Percentiles rank a stretch among this genome's conserved stretches.
Evolutionary conservation across 1,140 invertebrate genomes (phyloP).

Genomic region (Orchestia grillus): DNA sequence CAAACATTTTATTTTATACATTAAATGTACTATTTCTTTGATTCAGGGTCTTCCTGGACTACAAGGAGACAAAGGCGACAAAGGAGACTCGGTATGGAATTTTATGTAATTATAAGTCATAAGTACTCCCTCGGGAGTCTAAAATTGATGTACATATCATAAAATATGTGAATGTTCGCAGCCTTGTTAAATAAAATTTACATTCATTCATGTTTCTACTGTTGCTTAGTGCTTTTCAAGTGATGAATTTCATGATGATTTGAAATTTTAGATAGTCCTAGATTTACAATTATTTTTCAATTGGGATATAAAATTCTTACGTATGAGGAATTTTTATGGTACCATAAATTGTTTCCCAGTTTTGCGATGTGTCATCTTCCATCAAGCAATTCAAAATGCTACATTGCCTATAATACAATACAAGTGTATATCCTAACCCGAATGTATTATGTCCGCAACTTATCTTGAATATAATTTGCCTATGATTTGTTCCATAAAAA

Average conservation of each 20-base stretch:
- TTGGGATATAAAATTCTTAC: not conserved
- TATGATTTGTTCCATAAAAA: too few species aligned
- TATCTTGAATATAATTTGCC: too few species aligned
- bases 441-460: too few species aligned
- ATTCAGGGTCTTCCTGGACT: slow-evolving; percentile 86
- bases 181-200: not conserved
- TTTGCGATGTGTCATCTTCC: not conserved
- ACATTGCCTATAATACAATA: not conserved
- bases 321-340: not conserved
- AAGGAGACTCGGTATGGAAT: slow-evolving; percentile 88
- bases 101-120: not conserved
- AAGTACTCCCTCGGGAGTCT: not conserved
- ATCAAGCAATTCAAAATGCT: not conserved
- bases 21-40: not conserved
- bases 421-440: too few species aligned
- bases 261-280: not conserved
- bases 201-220: not conserved
- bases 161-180: not conserved
- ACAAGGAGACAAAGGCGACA: slow-evolving; percentile 91
- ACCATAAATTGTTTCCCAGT: not conserved
- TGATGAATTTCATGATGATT: not conserved
- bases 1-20: not conserved
- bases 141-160: not conserved
- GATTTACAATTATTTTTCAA: not conserved
- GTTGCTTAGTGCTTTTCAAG: not conserved